Percentiles rank a stretch among this genome's conserved stretches.
Evolutionary conservation across 2,113 vertebrate species (phyloP).

Genomic region (Bothrops jararaca): DNA sequence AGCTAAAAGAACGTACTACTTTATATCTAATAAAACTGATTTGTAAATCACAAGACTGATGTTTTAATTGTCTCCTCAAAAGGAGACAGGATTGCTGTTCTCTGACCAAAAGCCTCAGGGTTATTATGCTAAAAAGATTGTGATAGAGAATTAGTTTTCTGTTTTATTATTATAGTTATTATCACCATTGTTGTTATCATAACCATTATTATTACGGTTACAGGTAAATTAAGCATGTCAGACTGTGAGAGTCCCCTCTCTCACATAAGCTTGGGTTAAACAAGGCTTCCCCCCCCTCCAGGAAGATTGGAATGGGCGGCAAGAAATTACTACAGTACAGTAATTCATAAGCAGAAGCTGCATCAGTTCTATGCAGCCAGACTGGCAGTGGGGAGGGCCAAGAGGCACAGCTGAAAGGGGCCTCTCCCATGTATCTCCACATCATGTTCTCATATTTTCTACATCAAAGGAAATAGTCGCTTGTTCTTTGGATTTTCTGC

Average conservation of each 20-base stretch:
- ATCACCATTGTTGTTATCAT: background rate
- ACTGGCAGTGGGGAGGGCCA: background rate
- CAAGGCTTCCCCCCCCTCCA: background rate
- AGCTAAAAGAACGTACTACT: background rate
- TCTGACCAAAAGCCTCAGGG: background rate
- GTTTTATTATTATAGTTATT: background rate
- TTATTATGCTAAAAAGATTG: background rate
- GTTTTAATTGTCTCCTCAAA: background rate
- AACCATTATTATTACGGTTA: background rate
- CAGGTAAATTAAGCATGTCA: background rate
- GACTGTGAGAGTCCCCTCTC: background rate
- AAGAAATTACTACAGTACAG: background rate
- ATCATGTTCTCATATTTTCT: background rate
- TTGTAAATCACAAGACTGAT: background rate
- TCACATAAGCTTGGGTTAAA: background rate
- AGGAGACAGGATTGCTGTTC: background rate
- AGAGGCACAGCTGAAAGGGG: background rate
- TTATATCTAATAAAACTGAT: background rate
- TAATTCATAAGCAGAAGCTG: background rate
- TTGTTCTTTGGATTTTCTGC: background rate
- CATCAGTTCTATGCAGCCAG: background rate
- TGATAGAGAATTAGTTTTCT: background rate
- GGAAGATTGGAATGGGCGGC: background rate
- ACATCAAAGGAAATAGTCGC: background rate
- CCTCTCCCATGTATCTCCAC: background rate